Conservation (phyloP, 2,113 vertebrate genomes). For the Corvus cornix region DNA sequence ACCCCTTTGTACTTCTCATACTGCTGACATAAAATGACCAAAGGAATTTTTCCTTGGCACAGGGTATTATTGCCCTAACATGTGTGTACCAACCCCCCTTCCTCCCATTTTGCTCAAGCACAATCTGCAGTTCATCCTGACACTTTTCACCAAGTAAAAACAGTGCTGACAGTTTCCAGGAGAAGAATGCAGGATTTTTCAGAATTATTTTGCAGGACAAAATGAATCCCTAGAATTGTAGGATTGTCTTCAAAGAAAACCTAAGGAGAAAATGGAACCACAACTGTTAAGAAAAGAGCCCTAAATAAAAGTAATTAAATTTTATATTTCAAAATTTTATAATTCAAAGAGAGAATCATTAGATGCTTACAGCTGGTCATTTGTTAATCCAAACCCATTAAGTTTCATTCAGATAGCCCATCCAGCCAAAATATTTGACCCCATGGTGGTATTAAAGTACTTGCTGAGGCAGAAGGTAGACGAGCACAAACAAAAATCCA, state of each 20-base stretch:
- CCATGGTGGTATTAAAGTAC: background rate
- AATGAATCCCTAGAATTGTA: background rate
- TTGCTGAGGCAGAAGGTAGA: background rate
- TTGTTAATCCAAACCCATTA: background rate
- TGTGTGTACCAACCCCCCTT: background rate
- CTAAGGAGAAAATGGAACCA: background rate
- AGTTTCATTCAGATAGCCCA: background rate
- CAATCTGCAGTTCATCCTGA: background rate
- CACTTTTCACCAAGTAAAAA: background rate
- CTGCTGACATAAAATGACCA: background rate
- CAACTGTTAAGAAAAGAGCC: background rate
- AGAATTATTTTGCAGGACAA: background rate
- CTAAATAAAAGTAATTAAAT: background rate
- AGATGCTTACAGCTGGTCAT: background rate
- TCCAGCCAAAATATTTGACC: background rate
- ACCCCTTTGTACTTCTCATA: background rate
- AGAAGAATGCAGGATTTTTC: background rate
- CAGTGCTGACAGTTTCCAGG: background rate
- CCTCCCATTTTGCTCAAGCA: background rate
- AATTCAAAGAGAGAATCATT: background rate
- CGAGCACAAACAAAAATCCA: background rate
- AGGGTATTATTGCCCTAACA: background rate
- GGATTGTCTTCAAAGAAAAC: background rate
- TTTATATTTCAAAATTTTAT: background rate
- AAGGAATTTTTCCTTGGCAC: background rate